These are phyloP conservation scores for Pluvianellus socialis DNA, from an alignment of 2,113 vertebrate species.

Conservation along the genomic window DNA sequence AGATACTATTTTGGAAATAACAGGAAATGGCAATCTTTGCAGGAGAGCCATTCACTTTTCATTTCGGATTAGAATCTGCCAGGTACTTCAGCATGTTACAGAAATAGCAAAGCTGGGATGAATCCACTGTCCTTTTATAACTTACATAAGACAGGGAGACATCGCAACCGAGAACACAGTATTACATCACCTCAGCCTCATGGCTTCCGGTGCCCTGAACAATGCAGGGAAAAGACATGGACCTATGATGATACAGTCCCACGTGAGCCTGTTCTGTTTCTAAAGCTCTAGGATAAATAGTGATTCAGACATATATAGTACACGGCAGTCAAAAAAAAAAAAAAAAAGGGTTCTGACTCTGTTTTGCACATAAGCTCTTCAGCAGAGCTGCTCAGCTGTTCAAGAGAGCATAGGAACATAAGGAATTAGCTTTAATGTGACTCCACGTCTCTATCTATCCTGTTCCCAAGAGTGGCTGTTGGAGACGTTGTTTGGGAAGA, in stretches of 20 bases:
- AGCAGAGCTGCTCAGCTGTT: neutral
- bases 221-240: neutral
- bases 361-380: neutral
- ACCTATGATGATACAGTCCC: neutral
- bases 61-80: neutral
- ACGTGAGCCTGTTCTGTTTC: neutral
- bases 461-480: neutral
- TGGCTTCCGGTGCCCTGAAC: neutral
- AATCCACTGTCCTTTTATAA: neutral
- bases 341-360: neutral
- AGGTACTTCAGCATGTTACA: neutral
- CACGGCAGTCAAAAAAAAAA: neutral
- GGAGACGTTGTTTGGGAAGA: neutral
- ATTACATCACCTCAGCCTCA: neutral
- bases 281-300: neutral
- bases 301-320: neutral
- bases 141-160: neutral
- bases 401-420: neutral
- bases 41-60: neutral
- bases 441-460: neutral
- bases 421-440: neutral
- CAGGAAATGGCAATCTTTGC: neutral
- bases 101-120: neutral
- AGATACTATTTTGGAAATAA: neutral
- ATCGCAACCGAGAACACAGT: neutral